Base-by-base conservation (phyloP, 30 jellyfish, hydroid and myxozoan genomes). In the Nemopilema nomurai region DNA sequence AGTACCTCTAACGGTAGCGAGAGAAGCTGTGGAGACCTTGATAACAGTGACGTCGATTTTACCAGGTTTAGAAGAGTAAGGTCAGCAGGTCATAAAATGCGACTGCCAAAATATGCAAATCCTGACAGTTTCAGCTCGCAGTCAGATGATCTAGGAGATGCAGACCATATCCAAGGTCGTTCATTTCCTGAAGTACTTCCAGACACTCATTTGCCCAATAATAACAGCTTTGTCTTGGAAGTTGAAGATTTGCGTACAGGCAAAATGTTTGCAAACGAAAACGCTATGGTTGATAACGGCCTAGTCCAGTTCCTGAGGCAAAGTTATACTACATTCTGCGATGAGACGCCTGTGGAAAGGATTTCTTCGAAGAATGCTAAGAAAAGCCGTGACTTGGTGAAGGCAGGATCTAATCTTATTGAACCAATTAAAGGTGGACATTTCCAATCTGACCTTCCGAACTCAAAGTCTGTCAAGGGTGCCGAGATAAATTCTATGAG, bases 241-340 rank as follows among this genome's bases (percentile, higher is more conserved):
- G 83, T 73, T 33, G 83, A 73, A 33, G 83, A 73, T 19, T 73
- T 73, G 33, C 63, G 83, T 18, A 73, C 83, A 17, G 83, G 83
- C 9, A 73, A 73, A 33, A 73, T 6, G 33, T 30, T 73, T 4
- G 51, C 9, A 33, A 73, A 13, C 6, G 57, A 41, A 41, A 13
- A 13, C 57, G 13, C 57, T 13, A 41, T 13, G 9, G 13, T 3
- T 41, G 57, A 13, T 13, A 13, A 41, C 9, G 13, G 13, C 13
- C 13, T 41, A 3, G 57, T 3, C 13, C 57, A 41, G 6, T 41
- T 41, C 13, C 6, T 41, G 57, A 41, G 6, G 57, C 57, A 41
- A 41, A 41, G 57, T 41, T 41, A 6, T 41, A 41, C 57, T 3
- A 41, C 6, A 41, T 13, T 41, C 13, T 6, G 57, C 57, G 13